Evolutionary conservation across 2,113 vertebrate genomes (phyloP).

Genomic region (Pipra filicauda): DNA sequence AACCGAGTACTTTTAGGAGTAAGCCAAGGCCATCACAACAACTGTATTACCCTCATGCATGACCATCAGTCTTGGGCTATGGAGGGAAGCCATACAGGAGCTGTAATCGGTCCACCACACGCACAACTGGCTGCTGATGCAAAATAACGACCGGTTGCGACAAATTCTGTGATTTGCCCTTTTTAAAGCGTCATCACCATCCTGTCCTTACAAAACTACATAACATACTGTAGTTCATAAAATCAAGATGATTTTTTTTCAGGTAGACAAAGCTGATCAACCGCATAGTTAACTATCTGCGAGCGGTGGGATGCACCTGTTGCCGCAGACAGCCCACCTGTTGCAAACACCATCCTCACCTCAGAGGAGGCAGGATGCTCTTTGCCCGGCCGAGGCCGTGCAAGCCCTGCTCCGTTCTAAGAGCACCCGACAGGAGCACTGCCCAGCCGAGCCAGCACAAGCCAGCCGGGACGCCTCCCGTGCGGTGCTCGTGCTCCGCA

Average conservation of each 20-base stretch:
- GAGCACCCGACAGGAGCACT: not conserved
- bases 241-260: not conserved
- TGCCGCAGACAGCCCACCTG: rapidly evolving
- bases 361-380: not conserved
- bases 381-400: rapidly evolving
- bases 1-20: too few relatives aligned
- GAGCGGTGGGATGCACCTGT: rapidly evolving
- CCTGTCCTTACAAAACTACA: rapidly evolving
- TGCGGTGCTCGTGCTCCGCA: rapidly evolving
- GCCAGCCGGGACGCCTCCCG: not conserved
- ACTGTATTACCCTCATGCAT: not conserved
- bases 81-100: not conserved
- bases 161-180: not conserved
- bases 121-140: too few relatives aligned
- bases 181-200: rapidly evolving
- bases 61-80: too few relatives aligned
- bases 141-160: not conserved
- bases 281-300: rapidly evolving
- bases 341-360: rapidly evolving
- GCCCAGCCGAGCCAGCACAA: not conserved
- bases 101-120: not conserved
- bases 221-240: rapidly evolving
- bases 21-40: not conserved
- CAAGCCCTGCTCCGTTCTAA: not conserved
- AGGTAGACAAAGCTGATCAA: not conserved